Percentiles rank a stretch among this genome's conserved stretches.
These are phyloP conservation scores for Thamnophis sirtalis DNA, from an alignment of 2,113 vertebrate genomes.

Conservation along the genomic window DNA sequence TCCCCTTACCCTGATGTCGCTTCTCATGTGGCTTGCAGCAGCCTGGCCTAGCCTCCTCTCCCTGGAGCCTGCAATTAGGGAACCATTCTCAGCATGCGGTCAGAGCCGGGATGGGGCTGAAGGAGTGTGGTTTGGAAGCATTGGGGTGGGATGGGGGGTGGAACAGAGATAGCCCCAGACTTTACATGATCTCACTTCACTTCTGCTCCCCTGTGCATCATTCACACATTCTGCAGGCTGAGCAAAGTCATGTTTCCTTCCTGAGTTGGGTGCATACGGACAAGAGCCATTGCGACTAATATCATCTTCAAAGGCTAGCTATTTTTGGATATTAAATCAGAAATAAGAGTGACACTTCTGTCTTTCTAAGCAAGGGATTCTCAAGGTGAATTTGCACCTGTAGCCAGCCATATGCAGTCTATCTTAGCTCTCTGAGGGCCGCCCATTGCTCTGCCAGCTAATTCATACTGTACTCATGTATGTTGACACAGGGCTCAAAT, in stretches of 20 bases:
- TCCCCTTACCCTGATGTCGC: conserved; percentile 16
- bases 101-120: conserved; percentile 1
- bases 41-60: conserved; percentile 23
- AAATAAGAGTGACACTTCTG: not conserved
- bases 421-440: not conserved
- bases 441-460: not conserved
- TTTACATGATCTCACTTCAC: not conserved
- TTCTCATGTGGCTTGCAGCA: conserved; percentile 37
- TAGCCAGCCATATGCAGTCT: not conserved
- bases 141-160: not conserved
- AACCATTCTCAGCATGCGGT: conserved; percentile 26
- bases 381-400: not conserved
- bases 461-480: not conserved
- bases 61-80: conserved; percentile 39
- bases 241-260: not conserved
- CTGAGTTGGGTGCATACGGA: not conserved
- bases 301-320: not conserved
- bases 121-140: not conserved
- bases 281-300: not conserved
- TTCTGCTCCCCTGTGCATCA: not conserved
- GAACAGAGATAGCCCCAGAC: not conserved
- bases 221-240: not conserved
- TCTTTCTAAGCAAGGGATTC: not conserved
- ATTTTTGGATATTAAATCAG: not conserved
- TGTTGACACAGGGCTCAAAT: not conserved